These are phyloP conservation scores for Psilopsiagon aurifrons DNA, from an alignment of 2,113 vertebrate species.

Conservation along the genomic window DNA sequence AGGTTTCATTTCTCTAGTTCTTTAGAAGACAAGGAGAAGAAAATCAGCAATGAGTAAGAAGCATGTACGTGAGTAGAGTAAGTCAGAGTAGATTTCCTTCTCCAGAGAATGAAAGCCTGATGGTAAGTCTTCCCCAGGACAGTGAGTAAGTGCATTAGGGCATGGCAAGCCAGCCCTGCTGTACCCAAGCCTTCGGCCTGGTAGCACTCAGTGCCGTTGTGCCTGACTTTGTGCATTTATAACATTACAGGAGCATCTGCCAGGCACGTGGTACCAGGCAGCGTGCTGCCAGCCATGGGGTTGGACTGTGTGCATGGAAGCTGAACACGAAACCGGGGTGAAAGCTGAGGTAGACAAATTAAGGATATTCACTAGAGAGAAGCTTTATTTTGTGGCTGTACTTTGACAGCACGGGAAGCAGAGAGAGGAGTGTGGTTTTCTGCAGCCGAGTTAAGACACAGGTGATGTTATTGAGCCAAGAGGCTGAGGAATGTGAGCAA, in stretches of 20 bases:
- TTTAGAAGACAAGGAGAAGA: neutral
- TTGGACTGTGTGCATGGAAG: accelerated
- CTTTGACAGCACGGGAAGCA: neutral
- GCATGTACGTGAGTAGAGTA: neutral
- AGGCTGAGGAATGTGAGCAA: neutral
- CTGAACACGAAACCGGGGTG: neutral
- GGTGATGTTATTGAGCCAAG: neutral
- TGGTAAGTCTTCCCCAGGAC: neutral
- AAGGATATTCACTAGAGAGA: neutral
- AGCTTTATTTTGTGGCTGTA: neutral
- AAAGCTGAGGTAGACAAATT: neutral
- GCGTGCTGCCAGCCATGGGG: neutral
- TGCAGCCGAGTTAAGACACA: neutral
- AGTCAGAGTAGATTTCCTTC: neutral
- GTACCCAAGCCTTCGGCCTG: accelerated
- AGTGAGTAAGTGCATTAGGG: too few relatives aligned
- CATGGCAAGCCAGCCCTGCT: neutral
- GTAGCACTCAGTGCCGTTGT: accelerated
- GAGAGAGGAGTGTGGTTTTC: neutral
- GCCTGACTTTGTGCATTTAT: neutral
- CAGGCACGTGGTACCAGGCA: neutral
- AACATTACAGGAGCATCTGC: neutral
- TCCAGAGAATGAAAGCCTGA: neutral
- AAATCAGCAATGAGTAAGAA: neutral
- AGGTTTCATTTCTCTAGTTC: neutral